Base-by-base conservation (phyloP, 2,888 invertebrate genomes). In the Molorchus minor region DNA sequence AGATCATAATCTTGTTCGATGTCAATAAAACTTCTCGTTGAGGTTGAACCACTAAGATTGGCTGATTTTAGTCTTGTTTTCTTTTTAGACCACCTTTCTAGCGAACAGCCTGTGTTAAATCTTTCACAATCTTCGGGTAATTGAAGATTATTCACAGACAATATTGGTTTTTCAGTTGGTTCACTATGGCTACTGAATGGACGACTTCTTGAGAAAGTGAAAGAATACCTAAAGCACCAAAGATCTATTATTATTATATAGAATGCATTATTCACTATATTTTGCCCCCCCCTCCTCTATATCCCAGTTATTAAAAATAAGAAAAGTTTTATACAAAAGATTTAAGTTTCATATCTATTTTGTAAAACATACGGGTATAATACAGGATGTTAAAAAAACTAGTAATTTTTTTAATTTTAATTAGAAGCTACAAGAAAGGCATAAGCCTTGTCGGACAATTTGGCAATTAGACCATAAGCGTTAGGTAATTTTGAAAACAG, bases 21-120 rank as follows among this genome's bases (percentile, higher is more conserved):
- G 10, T 56, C 58, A 44, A 43, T 21, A 7, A 15, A 29, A 7
- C 19, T 33, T 10, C 33, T 38, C 30, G 20, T 33, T 25, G 8
- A 44, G 46, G 10, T 33, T 25, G 8, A 44, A 44, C 7, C 20
- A 36, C 64, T 61, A 21, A 49, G 60, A 43, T 65, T 68, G 16
- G 65, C 69, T 0, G 78, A 76, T 66, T 71, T 74, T 29, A 78
- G 64, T 25, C 77, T 71, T 1, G 78, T 74, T 3, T 71, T 68
- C 58, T 79, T 80, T 25, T 74, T 72, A 3, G 75, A 69, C 80
- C 80, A 80, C 60, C 71, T 71, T n/a, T 75, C 71, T 33, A 75
- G 56, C 0, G 78, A 78, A 10, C 73, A 63, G 1, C 79, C 79
- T 1, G 76, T 74, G 56, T 78, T 78, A 46, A 75, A 76, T 13